Evolutionary conservation across 2,888 invertebrate species (phyloP).

Genomic region (Eupelmus urozonus): DNA sequence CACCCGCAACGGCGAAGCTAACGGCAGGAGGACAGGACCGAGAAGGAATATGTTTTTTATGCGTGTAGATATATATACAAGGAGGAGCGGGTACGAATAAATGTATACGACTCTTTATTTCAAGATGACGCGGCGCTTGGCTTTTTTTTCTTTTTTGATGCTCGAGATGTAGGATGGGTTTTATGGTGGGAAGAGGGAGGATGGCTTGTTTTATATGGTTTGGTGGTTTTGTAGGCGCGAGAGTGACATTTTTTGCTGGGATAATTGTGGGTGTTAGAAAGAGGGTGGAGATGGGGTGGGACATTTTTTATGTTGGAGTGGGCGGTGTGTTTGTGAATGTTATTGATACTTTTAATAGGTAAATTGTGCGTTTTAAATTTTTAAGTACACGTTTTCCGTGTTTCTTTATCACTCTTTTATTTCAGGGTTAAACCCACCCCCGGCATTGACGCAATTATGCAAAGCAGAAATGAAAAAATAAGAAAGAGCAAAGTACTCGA

Average conservation of each 20-base stretch:
- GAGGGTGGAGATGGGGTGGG: too few species aligned
- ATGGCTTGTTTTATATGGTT: conserved; percentile 15
- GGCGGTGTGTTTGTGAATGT: too few species aligned
- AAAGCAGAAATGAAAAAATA: conserved; percentile 3
- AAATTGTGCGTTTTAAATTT: too few species aligned
- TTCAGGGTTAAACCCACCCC: too few species aligned
- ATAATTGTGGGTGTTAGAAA: conserved; percentile 30
- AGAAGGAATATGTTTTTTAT: conserved; percentile 63
- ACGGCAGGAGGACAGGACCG: conserved; percentile 68
- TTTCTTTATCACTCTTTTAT: too few species aligned
- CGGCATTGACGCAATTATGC: too few species aligned
- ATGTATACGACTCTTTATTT: conserved; percentile 72
- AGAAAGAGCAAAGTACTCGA: background rate
- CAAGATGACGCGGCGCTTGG: conserved; percentile 65
- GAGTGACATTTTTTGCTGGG: conserved; percentile 1
- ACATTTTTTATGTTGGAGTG: too few species aligned
- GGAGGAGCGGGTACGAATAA: conserved; percentile 63
- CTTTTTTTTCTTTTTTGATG: conserved; percentile 23
- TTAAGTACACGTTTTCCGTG: too few species aligned
- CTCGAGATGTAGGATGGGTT: background rate
- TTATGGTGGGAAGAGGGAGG: conserved; percentile 57
- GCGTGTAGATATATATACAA: conserved; percentile 60
- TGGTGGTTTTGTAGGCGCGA: background rate
- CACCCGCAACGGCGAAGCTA: conserved; percentile 63
- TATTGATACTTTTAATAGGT: too few species aligned